Percentiles rank a stretch among this genome's conserved stretches.
Conservation (phyloP, 2,797 vertebrate genomes). For the Coluber constrictor region DNA sequence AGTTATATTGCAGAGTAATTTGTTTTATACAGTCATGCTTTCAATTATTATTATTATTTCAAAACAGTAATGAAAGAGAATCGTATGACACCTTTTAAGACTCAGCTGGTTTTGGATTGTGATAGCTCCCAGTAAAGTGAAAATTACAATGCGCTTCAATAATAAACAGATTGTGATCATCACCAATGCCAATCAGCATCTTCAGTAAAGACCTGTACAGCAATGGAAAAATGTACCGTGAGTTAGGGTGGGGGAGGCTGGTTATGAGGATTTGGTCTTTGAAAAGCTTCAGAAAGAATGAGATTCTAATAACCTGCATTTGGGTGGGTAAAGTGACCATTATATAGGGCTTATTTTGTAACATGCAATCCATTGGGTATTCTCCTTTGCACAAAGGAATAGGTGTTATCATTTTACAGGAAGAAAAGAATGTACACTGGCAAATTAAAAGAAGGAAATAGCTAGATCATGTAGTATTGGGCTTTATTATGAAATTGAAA, state of each 20-base stretch:
- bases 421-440: slow-evolving; percentile 17
- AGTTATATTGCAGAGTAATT: neutral
- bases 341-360: slow-evolving; percentile 25
- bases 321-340: slow-evolving; percentile 3
- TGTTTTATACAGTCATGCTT: neutral
- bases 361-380: slow-evolving; percentile 1
- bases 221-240: neutral
- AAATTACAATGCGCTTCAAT: neutral
- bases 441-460: slow-evolving; percentile 28
- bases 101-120: neutral
- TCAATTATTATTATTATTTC: neutral
- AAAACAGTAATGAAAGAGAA: neutral
- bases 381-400: neutral
- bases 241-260: neutral
- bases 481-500: neutral
- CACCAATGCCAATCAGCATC: neutral
- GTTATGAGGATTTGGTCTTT: slow-evolving; percentile 27
- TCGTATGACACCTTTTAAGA: neutral
- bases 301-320: slow-evolving; percentile 26
- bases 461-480: neutral
- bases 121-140: neutral
- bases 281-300: slow-evolving; percentile 7
- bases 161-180: neutral
- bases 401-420: neutral
- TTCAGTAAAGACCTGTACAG: neutral